Percentiles rank a stretch among this genome's conserved stretches.
These are phyloP conservation scores for Adelges cooleyi DNA, from an alignment of 1,140 invertebrate species.

Conservation along the genomic window DNA sequence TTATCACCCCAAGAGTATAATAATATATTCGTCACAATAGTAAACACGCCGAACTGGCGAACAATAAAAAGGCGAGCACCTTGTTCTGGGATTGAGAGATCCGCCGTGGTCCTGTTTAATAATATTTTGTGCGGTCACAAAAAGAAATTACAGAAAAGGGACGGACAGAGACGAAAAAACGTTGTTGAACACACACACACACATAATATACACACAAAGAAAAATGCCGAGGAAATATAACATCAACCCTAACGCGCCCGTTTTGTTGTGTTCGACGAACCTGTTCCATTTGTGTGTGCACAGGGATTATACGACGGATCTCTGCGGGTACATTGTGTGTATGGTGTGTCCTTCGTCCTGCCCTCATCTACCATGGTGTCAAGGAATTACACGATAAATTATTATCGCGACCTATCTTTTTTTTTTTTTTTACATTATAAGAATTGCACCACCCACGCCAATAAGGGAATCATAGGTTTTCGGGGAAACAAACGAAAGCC, in stretches of 20 bases:
- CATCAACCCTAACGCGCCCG: slow-evolving; percentile 9
- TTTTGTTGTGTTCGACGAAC: slow-evolving; percentile 8
- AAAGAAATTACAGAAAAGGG: slow-evolving; percentile 1
- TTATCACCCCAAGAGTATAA: slow-evolving; percentile 21
- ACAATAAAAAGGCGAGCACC: not conserved
- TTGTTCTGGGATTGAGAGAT: slow-evolving; percentile 26
- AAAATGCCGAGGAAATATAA: slow-evolving; percentile 20
- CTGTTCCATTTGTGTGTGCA: slow-evolving; percentile 21
- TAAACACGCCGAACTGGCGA: not conserved
- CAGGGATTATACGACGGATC: slow-evolving; percentile 22
- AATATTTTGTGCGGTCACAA: slow-evolving; percentile 27
- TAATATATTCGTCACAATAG: slow-evolving; percentile 14
- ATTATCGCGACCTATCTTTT: slow-evolving; percentile 12
- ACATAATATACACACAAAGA: slow-evolving; percentile 10
- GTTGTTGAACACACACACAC: not conserved
- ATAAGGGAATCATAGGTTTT: not conserved
- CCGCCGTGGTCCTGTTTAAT: slow-evolving; percentile 8
- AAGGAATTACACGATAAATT: slow-evolving; percentile 26
- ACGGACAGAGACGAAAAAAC: not conserved
- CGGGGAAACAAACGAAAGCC: too few relatives aligned
- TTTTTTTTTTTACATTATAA: not conserved
- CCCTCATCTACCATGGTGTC: not conserved
- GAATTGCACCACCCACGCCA: slow-evolving; percentile 23
- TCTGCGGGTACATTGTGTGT: not conserved
- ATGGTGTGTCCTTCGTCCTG: not conserved